Conservation (phyloP, 2,888 invertebrate genomes). For the Branchipolynoe longqiensis region DNA sequence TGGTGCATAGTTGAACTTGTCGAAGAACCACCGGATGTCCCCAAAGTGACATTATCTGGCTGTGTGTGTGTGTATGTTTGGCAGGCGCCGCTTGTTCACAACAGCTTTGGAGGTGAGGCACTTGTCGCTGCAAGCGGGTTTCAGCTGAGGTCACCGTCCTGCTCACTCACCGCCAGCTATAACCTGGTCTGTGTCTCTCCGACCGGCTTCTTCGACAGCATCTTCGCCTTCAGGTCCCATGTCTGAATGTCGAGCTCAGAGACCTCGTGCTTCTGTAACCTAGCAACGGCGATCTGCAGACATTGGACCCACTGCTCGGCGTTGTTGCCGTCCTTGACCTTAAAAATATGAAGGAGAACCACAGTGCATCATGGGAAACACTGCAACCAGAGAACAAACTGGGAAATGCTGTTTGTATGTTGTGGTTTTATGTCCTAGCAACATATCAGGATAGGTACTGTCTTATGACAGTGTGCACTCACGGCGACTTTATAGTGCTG, state of each 20-base stretch:
- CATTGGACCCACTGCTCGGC: constrained; percentile 97
- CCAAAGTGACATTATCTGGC: background rate
- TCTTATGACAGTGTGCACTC: too few relatives aligned
- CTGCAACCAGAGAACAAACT: too few relatives aligned
- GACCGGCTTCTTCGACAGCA: background rate
- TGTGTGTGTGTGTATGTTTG: background rate
- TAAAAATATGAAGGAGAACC: too few relatives aligned
- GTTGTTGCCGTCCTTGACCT: constrained; percentile 94
- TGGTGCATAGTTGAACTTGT: background rate
- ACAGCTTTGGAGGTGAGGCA: background rate
- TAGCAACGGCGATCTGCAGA: constrained; percentile 94
- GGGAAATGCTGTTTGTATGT: too few relatives aligned
- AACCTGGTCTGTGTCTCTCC: constrained; percentile 56
- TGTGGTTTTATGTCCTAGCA: too few relatives aligned
- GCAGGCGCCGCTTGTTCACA: background rate
- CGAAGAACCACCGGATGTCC: background rate
- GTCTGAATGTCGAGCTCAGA: constrained; percentile 46
- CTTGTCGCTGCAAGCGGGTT: background rate
- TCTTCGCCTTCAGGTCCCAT: background rate
- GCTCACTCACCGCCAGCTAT: constrained; percentile 39
- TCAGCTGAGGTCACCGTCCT: background rate
- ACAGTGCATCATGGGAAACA: too few relatives aligned
- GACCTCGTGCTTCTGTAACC: constrained; percentile 85
- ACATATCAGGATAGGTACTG: too few relatives aligned
- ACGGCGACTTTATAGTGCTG: too few relatives aligned